Evolutionary conservation across 2,113 vertebrate species (phyloP), one percentile per base, ranked within the genome.

Genomic region (Prietella phreatophila): DNA sequence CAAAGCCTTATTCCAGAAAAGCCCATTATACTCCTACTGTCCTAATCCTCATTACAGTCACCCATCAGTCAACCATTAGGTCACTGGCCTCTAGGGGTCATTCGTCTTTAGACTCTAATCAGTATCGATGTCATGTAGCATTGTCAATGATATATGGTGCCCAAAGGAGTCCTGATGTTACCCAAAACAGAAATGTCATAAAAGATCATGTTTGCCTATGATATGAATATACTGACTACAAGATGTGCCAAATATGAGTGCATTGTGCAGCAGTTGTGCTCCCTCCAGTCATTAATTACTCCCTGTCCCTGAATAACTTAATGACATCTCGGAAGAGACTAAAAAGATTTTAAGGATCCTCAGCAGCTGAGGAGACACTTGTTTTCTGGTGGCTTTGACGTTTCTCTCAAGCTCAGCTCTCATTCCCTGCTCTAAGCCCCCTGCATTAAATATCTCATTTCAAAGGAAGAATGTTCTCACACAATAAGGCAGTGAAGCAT

Each of bases 291-390:
- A 2, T 60, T 82, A 85, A 87, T 84, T 87, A 85, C 75, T 89
- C 84, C 86, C 83, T 42, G 39, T 87, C 82, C 83, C 82, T 30
- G 42, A 67, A 82, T 58, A 55, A 65, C 75, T 75, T 69, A 73
- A 84, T 50, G 39, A 81, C 39, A 58, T 80, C 82, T 85, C 85
- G 58, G 50, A 86, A 80, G 75, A 60, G 67, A 63, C 84, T 47
- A 84, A 61, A 7, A 30, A 83, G 30, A 67, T 58, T 79, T 63
- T 50, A 17, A 53, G 36, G 69, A 60, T 27, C n/a, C 17, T 75
- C 33, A 27, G 78, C 13, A 63, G 53, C 42, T 42, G 73, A 33
- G 47, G 15, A 55, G 47, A 67, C 50, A 27, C 73, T 84, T 67
- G 15, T 67, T 60, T 71, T 85, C 13, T 69, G 15, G 53, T 42